Evolutionary conservation across 2,113 vertebrate genomes (phyloP).

Genomic region (Laticauda colubrina): DNA sequence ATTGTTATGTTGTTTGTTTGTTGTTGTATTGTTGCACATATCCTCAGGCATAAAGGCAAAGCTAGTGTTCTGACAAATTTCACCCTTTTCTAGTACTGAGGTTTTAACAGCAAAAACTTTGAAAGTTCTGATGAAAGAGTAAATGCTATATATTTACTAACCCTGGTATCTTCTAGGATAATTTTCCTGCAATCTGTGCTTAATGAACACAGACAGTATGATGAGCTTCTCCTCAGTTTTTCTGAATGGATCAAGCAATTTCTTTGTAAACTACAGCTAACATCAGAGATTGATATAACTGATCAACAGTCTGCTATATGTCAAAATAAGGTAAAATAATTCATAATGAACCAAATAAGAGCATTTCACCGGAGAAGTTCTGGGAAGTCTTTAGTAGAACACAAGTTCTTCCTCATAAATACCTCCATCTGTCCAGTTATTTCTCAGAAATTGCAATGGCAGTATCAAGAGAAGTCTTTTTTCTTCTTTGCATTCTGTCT

Average conservation of each 20-base stretch:
- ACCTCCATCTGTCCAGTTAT: not conserved
- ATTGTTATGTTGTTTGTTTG: no score
- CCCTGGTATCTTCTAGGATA: slow-evolving; percentile 65
- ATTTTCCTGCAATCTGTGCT: slow-evolving; percentile 76
- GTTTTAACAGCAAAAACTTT: not conserved
- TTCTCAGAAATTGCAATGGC: not conserved
- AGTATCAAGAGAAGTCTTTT: not conserved
- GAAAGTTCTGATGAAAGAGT: not conserved
- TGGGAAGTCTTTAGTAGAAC: not conserved
- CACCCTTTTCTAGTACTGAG: not conserved
- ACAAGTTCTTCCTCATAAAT: not conserved
- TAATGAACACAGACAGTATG: slow-evolving; percentile 78
- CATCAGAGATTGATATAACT: slow-evolving; percentile 78
- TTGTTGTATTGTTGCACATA: not conserved
- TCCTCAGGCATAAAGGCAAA: not conserved
- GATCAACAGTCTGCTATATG: slow-evolving; percentile 74
- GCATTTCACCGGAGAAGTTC: not conserved
- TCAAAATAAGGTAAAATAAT: slow-evolving; percentile 79
- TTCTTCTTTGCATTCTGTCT: not conserved
- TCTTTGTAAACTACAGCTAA: slow-evolving; percentile 77
- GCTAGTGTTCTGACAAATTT: no score
- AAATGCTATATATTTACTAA: not conserved
- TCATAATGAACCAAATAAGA: slow-evolving; percentile 31
- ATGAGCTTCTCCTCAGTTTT: slow-evolving; percentile 78
- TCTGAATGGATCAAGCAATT: slow-evolving; percentile 87